Conservation (phyloP, 2,113 vertebrate genomes). For the Myocastor coypus region DNA sequence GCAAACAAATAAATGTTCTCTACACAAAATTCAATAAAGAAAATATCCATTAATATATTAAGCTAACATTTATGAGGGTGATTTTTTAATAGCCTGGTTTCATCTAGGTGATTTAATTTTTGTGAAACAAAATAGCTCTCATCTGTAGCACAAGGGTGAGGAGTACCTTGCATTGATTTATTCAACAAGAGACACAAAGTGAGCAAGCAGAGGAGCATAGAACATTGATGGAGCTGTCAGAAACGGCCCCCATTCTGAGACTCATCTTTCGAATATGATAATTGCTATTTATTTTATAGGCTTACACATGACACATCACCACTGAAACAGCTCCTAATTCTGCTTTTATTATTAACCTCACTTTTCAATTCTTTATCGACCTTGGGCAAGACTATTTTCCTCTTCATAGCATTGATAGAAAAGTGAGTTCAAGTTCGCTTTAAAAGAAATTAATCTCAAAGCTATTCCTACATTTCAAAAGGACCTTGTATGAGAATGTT, state of each 20-base stretch:
- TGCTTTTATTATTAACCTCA: conserved; percentile 87
- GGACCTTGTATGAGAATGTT: conserved; percentile 80
- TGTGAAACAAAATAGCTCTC: conserved; percentile 78
- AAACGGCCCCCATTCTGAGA: conserved; percentile 77
- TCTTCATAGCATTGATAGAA: conserved; percentile 83
- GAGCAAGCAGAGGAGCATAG: conserved; percentile 76
- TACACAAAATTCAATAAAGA: background rate
- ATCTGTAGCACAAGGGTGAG: conserved; percentile 70
- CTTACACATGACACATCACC: conserved; percentile 84
- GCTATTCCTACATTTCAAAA: conserved; percentile 82
- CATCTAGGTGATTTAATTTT: conserved; percentile 74
- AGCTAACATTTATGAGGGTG: conserved; percentile 54
- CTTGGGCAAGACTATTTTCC: conserved; percentile 86
- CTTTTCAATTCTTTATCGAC: conserved; percentile 86
- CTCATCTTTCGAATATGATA: conserved; percentile 86
- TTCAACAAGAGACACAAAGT: conserved; percentile 80
- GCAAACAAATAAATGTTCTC: background rate
- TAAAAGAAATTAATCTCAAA: conserved; percentile 84
- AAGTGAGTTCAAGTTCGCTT: conserved; percentile 82
- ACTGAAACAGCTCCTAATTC: conserved; percentile 86
- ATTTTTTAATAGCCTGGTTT: conserved; percentile 51
- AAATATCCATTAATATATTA: conserved; percentile 41
- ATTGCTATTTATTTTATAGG: conserved; percentile 89
- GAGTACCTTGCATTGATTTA: conserved; percentile 78
- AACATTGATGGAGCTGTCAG: conserved; percentile 83